Base-by-base conservation (phyloP, 2,888 invertebrate genomes). In the Pyrrhia umbra region DNA sequence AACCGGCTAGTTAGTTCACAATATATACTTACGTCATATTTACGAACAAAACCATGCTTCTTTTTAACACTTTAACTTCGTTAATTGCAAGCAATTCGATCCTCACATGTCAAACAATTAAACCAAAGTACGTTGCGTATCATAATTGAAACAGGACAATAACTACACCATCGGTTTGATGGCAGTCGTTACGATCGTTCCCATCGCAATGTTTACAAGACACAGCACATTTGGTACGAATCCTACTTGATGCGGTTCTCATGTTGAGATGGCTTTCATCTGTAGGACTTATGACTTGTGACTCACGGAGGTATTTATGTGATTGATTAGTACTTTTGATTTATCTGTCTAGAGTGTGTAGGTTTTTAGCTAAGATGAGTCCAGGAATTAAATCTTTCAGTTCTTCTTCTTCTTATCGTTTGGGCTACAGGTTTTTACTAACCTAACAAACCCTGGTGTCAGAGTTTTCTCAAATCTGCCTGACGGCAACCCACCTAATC, bases 211-310 rank as follows among this genome's bases (percentile, higher is more conserved):
- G 67, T 67, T 70, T 67, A 67, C 64, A 71, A n/a, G n/a, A 15
- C 8, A 15, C 2, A 43, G 71, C 69, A n/a, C n/a, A 73, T 75
- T 85, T 86, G 87, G 78, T 74, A 77, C 67, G 75, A 57, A 86
- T 87, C 75, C 71, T 69, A 63, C 77, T 75, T 76, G 69, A 78
- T 80, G 80, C 63, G 80, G 83, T 84, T 82, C 87, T 80, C 85
- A 85, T 85, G 59, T 74, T 72, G 80, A 71, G 51, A 58, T 52
- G 37, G 37, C 55, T 64, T 71, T 71, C 68, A 68, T 68, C 72
- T 67, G 66, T 50, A 34, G 6, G 45, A 40, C 34, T 64, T 43
- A 45, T 39, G 27, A 52, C 15, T 46, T 16, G 39, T n/a, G n/a
- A n/a, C n/a, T n/a, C n/a, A n/a, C n/a, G n/a, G n/a, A n/a, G n/a